Percentiles rank a stretch among this genome's conserved stretches.
phyloP scores from a whole-genome alignment of 2,797 vertebrate species.

The Brachyalestes nurse region DNA sequence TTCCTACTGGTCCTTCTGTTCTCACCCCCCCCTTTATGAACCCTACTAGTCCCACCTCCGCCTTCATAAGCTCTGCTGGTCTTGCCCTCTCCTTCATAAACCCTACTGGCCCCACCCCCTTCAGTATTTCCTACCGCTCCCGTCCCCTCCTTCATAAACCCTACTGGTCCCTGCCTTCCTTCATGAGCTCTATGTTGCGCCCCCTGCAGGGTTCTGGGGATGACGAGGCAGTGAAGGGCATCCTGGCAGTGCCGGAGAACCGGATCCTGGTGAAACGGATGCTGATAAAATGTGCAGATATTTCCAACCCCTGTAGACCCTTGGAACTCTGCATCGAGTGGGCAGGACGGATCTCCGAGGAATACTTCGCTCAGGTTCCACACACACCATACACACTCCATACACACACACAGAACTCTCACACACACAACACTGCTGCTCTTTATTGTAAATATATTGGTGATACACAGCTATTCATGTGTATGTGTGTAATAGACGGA shows the following conservation, averaged over 20 bases:
- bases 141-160: too few species aligned
- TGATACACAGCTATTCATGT: background rate
- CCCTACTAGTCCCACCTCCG: too few species aligned
- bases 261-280: slow-evolving; percentile 94
- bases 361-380: slow-evolving; percentile 95
- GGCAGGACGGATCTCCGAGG: slow-evolving; percentile 96
- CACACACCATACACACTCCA: background rate
- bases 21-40: too few species aligned
- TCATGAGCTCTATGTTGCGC: background rate
- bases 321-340: slow-evolving; percentile 92
- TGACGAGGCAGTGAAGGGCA: slow-evolving; percentile 81
- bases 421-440: too few species aligned
- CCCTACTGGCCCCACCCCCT: too few species aligned
- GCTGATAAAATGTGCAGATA: slow-evolving; percentile 96
- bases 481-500: slow-evolving; percentile 84
- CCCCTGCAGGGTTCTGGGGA: slow-evolving; percentile 75
- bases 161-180: too few species aligned
- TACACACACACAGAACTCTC: too few species aligned
- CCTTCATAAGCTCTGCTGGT: too few species aligned
- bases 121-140: too few species aligned
- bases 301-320: slow-evolving; percentile 94
- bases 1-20: too few species aligned
- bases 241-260: slow-evolving; percentile 89
- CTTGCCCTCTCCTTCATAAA: too few species aligned
- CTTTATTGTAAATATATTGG: too few species aligned